phyloP scores from a whole-genome alignment of 2,113 vertebrate genomes.

The Pygoscelis adeliae region DNA sequence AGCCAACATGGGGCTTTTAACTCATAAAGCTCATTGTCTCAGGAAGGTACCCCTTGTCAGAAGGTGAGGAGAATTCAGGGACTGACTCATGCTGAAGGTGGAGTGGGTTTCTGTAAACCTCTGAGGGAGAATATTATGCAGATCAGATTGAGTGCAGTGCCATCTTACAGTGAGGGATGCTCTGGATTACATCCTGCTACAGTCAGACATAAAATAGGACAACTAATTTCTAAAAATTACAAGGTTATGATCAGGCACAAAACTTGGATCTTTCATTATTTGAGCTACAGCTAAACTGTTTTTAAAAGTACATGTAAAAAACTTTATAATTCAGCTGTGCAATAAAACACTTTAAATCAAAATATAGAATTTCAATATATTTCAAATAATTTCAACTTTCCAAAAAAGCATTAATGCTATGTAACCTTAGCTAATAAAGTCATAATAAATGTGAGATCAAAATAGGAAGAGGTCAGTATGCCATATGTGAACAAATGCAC shows the following conservation, averaged over 20 bases:
- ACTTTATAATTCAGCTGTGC: neutral
- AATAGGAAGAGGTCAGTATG: neutral
- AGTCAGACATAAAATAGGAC: neutral
- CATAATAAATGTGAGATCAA: neutral
- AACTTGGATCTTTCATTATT: neutral
- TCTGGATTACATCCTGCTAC: neutral
- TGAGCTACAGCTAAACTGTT: neutral
- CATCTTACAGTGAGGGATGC: neutral
- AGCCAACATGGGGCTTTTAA: neutral
- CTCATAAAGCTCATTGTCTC: neutral
- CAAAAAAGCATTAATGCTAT: neutral
- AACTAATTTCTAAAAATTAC: neutral
- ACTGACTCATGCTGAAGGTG: neutral
- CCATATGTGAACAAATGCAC: neutral
- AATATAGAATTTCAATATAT: neutral
- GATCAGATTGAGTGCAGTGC: neutral
- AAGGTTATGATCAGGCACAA: neutral
- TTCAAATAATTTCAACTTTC: neutral
- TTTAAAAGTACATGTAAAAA: neutral
- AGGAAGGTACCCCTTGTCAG: neutral
- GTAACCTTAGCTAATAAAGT: neutral
- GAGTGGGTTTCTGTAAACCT: neutral
- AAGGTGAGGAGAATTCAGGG: neutral
- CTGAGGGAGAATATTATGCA: neutral
- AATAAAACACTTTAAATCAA: neutral